Evolutionary conservation across 1,140 invertebrate species (phyloP).

Genomic region (Sinella curviseta): DNA sequence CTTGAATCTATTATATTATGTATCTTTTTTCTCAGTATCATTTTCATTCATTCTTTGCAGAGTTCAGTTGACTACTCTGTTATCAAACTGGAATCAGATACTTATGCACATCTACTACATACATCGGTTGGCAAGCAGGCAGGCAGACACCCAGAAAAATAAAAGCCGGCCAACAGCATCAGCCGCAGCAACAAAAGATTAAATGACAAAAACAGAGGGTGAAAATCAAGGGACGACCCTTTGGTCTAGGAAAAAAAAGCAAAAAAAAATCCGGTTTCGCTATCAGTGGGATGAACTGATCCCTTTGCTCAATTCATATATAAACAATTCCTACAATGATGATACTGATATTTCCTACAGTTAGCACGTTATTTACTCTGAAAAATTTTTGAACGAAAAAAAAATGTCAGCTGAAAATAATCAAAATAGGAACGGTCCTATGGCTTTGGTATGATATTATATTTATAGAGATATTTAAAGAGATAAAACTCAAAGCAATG

Average conservation of each 20-base stretch:
- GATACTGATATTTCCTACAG: not conserved
- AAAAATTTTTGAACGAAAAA: not conserved
- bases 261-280: conserved; percentile 1
- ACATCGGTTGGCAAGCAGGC: no score
- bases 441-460: no score
- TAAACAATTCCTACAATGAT: no score
- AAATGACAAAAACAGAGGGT: conserved; percentile 21
- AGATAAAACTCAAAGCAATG: not conserved
- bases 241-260: not conserved
- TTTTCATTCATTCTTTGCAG: not conserved
- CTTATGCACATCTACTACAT: no score
- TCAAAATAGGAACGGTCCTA: no score
- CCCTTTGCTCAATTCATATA: not conserved
- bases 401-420: not conserved
- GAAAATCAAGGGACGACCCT: conserved; percentile 24
- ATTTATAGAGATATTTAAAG: no score
- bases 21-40: not conserved
- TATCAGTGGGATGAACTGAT: not conserved
- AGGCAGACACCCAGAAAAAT: no score
- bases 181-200: conserved; percentile 15
- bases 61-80: not conserved
- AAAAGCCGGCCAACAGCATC: not conserved
- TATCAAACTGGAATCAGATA: not conserved
- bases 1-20: not conserved
- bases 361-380: not conserved